Evolutionary conservation across 2,113 vertebrate species (phyloP).

Genomic region (Regulus satrapa): DNA sequence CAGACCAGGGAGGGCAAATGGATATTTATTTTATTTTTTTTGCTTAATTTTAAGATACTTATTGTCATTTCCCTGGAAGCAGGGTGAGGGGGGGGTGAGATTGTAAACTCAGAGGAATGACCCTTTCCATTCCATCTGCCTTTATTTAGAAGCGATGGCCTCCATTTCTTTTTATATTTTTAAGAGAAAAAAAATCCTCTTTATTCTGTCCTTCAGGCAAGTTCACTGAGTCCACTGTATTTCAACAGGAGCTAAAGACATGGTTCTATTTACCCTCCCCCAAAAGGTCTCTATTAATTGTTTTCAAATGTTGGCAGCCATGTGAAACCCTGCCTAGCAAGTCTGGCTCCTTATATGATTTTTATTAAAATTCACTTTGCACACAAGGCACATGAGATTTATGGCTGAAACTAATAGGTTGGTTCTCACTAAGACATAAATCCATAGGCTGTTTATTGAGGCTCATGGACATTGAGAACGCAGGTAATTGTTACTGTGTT

Average conservation of each 20-base stretch:
- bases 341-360: conserved; percentile 74
- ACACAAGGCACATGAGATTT: conserved; percentile 72
- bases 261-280: conserved; percentile 47
- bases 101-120: background rate
- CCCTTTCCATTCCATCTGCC: background rate
- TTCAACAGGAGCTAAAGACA: conserved; percentile 67
- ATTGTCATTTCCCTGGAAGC: background rate
- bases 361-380: conserved; percentile 81
- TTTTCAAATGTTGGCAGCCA: conserved; percentile 75
- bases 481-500: conserved; percentile 69
- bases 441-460: conserved; percentile 69
- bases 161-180: background rate
- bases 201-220: conserved; percentile 53
- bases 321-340: conserved; percentile 66
- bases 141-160: conserved; percentile 26
- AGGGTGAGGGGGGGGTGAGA: background rate
- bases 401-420: conserved; percentile 75
- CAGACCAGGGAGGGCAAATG: background rate
- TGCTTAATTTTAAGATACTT: conserved; percentile 25
- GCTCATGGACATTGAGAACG: conserved; percentile 61
- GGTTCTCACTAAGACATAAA: conserved; percentile 76
- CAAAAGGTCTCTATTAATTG: conserved; percentile 72
- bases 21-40: conserved; percentile 29
- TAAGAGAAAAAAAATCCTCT: background rate
- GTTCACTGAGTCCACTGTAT: conserved; percentile 69